Conservation (phyloP, 1,140 invertebrate species). For the Trichomalopsis sarcophagae region DNA sequence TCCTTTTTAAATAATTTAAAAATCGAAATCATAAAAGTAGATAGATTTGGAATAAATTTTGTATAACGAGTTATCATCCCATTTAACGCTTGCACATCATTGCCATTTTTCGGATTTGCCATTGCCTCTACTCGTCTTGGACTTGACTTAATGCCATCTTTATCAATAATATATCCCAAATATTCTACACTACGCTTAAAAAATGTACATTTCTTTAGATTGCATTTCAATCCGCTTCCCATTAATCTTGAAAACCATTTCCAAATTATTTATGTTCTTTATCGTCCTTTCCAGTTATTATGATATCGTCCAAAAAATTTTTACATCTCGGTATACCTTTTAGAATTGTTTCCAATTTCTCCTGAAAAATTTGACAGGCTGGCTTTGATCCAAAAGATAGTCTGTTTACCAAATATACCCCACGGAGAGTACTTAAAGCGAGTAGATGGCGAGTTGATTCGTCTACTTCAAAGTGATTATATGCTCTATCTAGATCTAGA, state of each 20-base stretch:
- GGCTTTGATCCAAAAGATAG: slow-evolving; percentile 13
- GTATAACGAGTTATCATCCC: slow-evolving; percentile 45
- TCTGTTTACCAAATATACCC: neutral
- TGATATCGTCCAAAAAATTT: slow-evolving; percentile 46
- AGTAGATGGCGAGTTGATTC: slow-evolving; percentile 55
- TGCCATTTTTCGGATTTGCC: slow-evolving; percentile 4
- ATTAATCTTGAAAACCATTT: neutral
- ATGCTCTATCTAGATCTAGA: slow-evolving; percentile 42
- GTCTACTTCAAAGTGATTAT: slow-evolving; percentile 52
- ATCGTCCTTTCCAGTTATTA: slow-evolving; percentile 16
- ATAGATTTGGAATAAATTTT: slow-evolving; percentile 29
- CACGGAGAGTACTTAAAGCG: neutral
- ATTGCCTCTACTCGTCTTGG: slow-evolving; percentile 20
- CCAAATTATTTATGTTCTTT: slow-evolving; percentile 28
- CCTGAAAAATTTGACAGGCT: slow-evolving; percentile 30
- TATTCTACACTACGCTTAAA: slow-evolving; percentile 1
- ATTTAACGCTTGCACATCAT: neutral
- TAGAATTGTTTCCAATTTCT: slow-evolving; percentile 16
- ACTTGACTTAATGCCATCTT: slow-evolving; percentile 16
- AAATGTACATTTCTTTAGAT: slow-evolving; percentile 34
- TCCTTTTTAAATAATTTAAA: slow-evolving; percentile 23
- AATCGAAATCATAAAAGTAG: neutral
- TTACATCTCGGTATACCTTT: neutral
- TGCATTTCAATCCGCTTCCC: slow-evolving; percentile 4
- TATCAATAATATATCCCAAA: slow-evolving; percentile 33